Conservation (phyloP, 2,797 vertebrate species). For the Kryptolebias ocellatus region DNA sequence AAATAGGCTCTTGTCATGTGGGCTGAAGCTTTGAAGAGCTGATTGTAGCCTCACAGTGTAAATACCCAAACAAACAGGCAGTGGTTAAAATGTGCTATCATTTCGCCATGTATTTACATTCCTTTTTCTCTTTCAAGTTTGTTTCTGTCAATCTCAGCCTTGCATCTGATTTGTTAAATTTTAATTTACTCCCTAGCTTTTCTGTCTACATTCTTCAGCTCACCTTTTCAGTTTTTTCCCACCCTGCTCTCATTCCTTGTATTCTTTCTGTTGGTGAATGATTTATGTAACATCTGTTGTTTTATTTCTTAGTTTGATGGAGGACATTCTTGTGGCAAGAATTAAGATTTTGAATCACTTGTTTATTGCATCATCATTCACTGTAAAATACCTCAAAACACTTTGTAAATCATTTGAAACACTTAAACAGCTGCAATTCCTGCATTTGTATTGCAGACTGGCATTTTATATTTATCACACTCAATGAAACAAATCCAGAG, state of each 20-base stretch:
- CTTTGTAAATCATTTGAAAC: slow-evolving; percentile 49
- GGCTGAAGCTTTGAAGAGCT: slow-evolving; percentile 65
- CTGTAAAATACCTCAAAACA: slow-evolving; percentile 49
- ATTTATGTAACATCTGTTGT: slow-evolving; percentile 20
- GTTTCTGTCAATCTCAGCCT: slow-evolving; percentile 35
- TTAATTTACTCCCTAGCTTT: slow-evolving; percentile 22
- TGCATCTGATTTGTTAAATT: slow-evolving; percentile 49
- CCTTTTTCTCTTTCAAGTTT: slow-evolving; percentile 44
- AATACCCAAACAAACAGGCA: slow-evolving; percentile 83
- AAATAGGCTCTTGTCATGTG: slow-evolving; percentile 72
- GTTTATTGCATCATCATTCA: slow-evolving; percentile 13
- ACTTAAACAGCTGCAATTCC: slow-evolving; percentile 37
- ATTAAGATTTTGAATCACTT: slow-evolving; percentile 41
- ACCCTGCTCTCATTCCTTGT: not conserved
- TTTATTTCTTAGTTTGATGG: slow-evolving; percentile 4
- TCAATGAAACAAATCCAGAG: slow-evolving; percentile 62
- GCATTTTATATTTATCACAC: slow-evolving; percentile 66
- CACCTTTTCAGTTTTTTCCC: slow-evolving; percentile 18
- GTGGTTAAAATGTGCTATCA: slow-evolving; percentile 67
- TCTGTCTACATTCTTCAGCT: slow-evolving; percentile 18
- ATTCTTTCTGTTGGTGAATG: slow-evolving; percentile 14
- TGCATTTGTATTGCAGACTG: slow-evolving; percentile 23
- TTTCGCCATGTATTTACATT: slow-evolving; percentile 80
- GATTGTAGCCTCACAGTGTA: slow-evolving; percentile 73
- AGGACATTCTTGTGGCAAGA: slow-evolving; percentile 12